Evolutionary conservation across 2,888 invertebrate species (phyloP).

Genomic region (Drosophila hamatofila): DNA sequence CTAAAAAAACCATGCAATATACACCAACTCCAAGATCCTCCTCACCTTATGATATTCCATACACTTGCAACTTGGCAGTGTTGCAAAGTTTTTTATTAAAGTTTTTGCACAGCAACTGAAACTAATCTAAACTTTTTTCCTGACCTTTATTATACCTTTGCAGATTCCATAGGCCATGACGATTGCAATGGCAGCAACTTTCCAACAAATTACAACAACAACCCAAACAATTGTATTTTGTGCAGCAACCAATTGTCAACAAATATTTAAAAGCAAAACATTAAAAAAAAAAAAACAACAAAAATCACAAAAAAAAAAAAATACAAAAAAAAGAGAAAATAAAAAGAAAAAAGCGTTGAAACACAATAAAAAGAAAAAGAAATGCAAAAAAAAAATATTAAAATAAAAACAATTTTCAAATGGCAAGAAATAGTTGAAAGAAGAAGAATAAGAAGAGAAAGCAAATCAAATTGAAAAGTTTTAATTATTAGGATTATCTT

Average conservation of each 20-base stretch:
- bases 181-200: constrained; percentile 86
- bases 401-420: constrained; percentile 46
- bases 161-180: constrained; percentile 93
- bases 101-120: constrained; percentile 39
- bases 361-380: constrained; percentile 33
- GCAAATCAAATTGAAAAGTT: constrained; percentile 46
- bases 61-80: background rate
- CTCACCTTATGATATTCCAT: constrained; percentile 14
- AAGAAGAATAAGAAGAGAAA: constrained; percentile 3
- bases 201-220: constrained; percentile 74
- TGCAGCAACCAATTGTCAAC: constrained; percentile 80
- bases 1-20: background rate
- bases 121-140: constrained; percentile 62
- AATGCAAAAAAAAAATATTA: constrained; percentile 30
- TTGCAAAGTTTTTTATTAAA: constrained; percentile 20
- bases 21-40: background rate
- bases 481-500: constrained; percentile 46
- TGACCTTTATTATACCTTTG: constrained; percentile 22
- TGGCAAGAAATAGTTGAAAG: constrained; percentile 29
- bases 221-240: constrained; percentile 80
- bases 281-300: constrained; percentile 50
- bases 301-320: constrained; percentile 33
- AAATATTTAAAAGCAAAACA: constrained; percentile 76
- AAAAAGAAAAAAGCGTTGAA: constrained; percentile 38
- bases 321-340: constrained; percentile 36